Base-by-base conservation (phyloP, 2,113 vertebrate species). In the Holacanthus passer region DNA sequence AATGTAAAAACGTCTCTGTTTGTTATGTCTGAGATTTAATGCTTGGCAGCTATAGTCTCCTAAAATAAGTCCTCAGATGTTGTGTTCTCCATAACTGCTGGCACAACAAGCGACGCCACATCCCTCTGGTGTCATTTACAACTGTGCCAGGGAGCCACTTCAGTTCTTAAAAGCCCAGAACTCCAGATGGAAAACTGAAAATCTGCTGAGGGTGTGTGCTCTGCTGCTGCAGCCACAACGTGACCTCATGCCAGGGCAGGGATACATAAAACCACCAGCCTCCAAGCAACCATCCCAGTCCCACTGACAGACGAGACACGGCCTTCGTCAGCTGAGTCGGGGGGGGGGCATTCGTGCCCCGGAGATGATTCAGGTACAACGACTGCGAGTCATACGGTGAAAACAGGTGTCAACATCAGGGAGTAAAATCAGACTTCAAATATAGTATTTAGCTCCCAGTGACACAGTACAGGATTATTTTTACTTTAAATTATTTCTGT, bases 181-280 rank as follows among this genome's bases (percentile, higher is more conserved):
- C 59, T 85, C 50, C 81, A 87, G 72, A 89, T 73, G 89, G 84
- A 88, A 89, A 93, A 90, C 20, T n/a, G 4, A 65, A 65, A 83
- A 74, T 62, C 66, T 37, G 48, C 19, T 0, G 16, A 91, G 88
- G 86, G 89, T 19, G 89, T 92, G 74, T 89, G 77, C 86, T 73
- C 20, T 2, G 73, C 52, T 60, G 87, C 14, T 5, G 48, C 81
- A 68, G 84, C 93, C 92, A 67, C 90, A 87, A 72, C 72, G 50
- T 84, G 90, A 90, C 66, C 81, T 91, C 82, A 80, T 88, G 83
- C 70, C 87, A 60, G 73, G 74, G 86, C 63, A 73, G 74, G 73
- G 62, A 78, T n/a, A 60, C 5, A 58, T 31, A 39, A 70, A 87
- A 85, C 45, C 70, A 70, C 53, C 73, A 55, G 75, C 70, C 27